Evolutionary conservation across 2,113 vertebrate species (phyloP).

Genomic region (Boleophthalmus pectinirostris): DNA sequence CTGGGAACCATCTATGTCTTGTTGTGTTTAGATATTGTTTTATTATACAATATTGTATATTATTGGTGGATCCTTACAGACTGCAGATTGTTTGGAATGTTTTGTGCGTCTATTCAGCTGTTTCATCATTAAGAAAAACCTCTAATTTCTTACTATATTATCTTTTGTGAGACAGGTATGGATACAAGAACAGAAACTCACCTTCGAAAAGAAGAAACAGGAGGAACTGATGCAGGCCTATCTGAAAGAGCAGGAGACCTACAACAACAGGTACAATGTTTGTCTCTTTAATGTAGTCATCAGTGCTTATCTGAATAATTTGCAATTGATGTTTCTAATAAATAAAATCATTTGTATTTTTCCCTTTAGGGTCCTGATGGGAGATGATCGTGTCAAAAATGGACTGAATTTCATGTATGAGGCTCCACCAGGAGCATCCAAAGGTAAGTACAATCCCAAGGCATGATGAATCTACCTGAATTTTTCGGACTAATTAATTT

Average conservation of each 20-base stretch:
- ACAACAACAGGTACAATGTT: conserved; percentile 90
- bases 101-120: background rate
- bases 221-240: conserved; percentile 98
- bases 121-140: background rate
- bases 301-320: background rate
- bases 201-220: conserved; percentile 95
- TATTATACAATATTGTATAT: no score
- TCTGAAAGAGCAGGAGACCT: conserved; percentile 95
- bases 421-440: conserved; percentile 95
- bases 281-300: background rate
- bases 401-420: conserved; percentile 99
- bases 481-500: background rate
- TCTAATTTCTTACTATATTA: background rate
- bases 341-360: conserved; percentile 9
- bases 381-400: conserved; percentile 97
- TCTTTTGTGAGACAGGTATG: conserved; percentile 84
- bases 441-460: conserved; percentile 79
- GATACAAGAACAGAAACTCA: conserved; percentile 98
- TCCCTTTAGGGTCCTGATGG: conserved; percentile 88
- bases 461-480: background rate
- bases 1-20: background rate
- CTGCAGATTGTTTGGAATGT: background rate
- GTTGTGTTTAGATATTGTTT: background rate
- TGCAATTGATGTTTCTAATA: background rate
- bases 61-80: background rate